Evolutionary conservation across 1,140 invertebrate species (phyloP).

Genomic region (Cydia fagiglandana): DNA sequence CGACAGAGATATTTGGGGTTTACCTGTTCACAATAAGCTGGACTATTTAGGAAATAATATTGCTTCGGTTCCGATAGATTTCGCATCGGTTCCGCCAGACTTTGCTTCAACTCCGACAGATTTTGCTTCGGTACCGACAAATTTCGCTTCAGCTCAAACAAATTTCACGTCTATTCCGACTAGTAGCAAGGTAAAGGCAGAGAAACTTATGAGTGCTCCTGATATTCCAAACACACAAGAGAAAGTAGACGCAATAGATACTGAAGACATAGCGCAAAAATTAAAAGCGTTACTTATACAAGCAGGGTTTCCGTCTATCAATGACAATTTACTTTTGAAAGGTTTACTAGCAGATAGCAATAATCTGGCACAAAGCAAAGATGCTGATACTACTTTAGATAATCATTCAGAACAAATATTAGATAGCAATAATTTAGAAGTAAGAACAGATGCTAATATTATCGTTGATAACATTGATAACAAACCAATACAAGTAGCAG

Average conservation of each 20-base stretch:
- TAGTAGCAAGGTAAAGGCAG: neutral
- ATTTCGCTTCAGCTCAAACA: neutral
- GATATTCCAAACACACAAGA: slow-evolving; percentile 31
- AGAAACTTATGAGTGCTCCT: slow-evolving; percentile 7
- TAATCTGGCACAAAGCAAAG: slow-evolving; percentile 33
- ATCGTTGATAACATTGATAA: neutral
- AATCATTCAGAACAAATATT: slow-evolving; percentile 35
- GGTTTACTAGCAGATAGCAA: slow-evolving; percentile 76
- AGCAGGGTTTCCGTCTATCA: slow-evolving; percentile 56
- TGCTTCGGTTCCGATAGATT: neutral
- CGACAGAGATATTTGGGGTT: slow-evolving; percentile 13
- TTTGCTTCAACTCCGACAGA: neutral
- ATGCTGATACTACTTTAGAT: slow-evolving; percentile 11
- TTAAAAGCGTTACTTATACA: slow-evolving; percentile 56
- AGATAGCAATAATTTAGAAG: neutral
- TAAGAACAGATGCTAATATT: neutral
- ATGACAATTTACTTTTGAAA: slow-evolving; percentile 59
- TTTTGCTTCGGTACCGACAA: neutral
- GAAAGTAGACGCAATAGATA: slow-evolving; percentile 36
- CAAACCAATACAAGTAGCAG: slow-evolving; percentile 37
- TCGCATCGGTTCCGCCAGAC: neutral
- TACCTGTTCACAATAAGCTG: neutral
- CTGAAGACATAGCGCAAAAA: slow-evolving; percentile 54
- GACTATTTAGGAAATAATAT: neutral
- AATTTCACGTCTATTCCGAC: neutral